Base-by-base conservation (phyloP, 2,797 vertebrate genomes). In the Allobates femoralis region DNA sequence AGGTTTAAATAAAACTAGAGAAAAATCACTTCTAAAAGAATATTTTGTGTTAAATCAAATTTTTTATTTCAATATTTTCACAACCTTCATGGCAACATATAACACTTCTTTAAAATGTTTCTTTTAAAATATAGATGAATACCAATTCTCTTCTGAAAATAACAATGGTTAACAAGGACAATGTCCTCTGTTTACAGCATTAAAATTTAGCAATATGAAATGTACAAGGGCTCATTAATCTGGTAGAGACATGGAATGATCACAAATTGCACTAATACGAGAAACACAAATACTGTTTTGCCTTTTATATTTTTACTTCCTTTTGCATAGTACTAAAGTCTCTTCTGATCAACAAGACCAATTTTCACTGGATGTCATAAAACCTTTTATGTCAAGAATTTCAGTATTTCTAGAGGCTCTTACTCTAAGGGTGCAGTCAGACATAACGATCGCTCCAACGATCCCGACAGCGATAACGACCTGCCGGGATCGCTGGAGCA, bases 41-140 rank as follows among this genome's bases (percentile, higher is more conserved):
- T 14, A 14, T 16, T 46, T 50, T 34, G 23, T 78, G 76, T 58
- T 19, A 78, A 78, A 78, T 60, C 19, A 78, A 32, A 5, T 55
- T 10, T 77, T 56, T 50, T n/a, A 74, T 74, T 74, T 74, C 41
- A 58, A 58, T 78, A 78, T n/a, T 58, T 78, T 78, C 37, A 56
- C 75, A 26, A 78, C 55, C 32, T 58, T 55, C 75, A 56, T 77
- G 7, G 53, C 11, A 7, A 77, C 30, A 26, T 55, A 55, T 34
- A 78, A 78, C 53, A 78, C 75, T 58, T 56, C 30, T 56, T 55
- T 32, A 21, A 55, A 53, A 26, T 74, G 26, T 55, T 77, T 58
- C 2, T n/a, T 23, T 71, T n/a, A 77, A 77, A 77, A 77, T 78
- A 78, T n/a, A 78, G 30, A 32, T 12, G 30, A 5, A 53, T 32